These are phyloP conservation scores for Sardina pilchardus DNA, from an alignment of 2,113 vertebrate genomes.

Conservation along the genomic window DNA sequence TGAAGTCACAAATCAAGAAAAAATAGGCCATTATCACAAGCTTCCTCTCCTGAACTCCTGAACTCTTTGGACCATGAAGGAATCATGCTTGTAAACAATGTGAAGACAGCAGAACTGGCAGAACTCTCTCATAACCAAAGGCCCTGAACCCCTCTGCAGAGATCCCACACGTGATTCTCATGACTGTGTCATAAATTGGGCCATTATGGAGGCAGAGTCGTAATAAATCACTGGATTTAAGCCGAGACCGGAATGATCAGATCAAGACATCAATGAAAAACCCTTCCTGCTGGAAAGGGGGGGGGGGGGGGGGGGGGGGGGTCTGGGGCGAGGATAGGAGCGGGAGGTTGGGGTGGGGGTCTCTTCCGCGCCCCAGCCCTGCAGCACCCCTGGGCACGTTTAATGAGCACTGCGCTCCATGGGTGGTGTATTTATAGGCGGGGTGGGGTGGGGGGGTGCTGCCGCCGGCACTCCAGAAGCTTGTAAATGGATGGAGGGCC, in stretches of 20 bases:
- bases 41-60: neutral
- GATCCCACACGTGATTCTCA: neutral
- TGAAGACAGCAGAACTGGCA: neutral
- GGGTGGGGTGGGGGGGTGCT: too few relatives aligned
- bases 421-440: constrained; percentile 63
- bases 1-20: neutral
- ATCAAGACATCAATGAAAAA: neutral
- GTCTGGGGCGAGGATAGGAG: neutral
- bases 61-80: neutral
- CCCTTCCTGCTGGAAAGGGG: neutral
- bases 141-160: neutral
- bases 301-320: too few relatives aligned
- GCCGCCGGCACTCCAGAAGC: constrained; percentile 58
- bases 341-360: neutral
- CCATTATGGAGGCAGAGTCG: neutral
- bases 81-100: neutral
- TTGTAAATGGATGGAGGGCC: constrained; percentile 71
- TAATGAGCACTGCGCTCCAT: constrained; percentile 59
- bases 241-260: neutral
- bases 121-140: neutral
- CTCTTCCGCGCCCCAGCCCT: neutral
- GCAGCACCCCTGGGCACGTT: constrained; percentile 48
- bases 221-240: neutral
- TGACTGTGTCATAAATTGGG: neutral
- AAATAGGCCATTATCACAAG: neutral